Evolutionary conservation across 2,113 vertebrate species (phyloP).

Genomic region (Rhabdomys dilectus): DNA sequence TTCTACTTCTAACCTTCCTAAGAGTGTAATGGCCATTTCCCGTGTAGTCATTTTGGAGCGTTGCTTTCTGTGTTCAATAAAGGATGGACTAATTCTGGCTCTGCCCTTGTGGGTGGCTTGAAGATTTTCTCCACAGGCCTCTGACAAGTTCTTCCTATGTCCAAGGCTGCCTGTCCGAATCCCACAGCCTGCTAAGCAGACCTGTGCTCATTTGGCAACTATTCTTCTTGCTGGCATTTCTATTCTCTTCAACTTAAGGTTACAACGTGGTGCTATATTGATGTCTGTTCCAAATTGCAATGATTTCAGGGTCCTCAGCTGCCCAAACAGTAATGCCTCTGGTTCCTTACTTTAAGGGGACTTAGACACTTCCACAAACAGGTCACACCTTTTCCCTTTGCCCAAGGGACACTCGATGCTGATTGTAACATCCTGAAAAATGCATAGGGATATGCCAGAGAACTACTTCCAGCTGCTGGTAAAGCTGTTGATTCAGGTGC

Average conservation of each 20-base stretch:
- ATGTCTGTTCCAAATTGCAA: background rate
- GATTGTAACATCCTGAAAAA: background rate
- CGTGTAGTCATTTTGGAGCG: background rate
- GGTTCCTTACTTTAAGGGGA: background rate
- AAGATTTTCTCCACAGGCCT: background rate
- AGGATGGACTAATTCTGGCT: background rate
- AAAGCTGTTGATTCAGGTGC: constrained; percentile 36
- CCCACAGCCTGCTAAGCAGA: background rate
- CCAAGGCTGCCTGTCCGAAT: background rate
- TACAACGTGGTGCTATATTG: background rate
- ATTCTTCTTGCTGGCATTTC: background rate
- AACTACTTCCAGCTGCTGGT: background rate
- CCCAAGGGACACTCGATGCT: constrained; percentile 29
- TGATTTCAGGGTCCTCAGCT: background rate
- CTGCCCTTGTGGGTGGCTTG: background rate
- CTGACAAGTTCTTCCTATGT: background rate
- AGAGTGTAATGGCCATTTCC: background rate
- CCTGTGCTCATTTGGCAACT: background rate
- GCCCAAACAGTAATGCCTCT: background rate
- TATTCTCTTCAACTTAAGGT: background rate
- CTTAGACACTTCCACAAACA: constrained; percentile 31
- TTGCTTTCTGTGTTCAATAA: background rate
- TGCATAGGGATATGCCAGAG: background rate
- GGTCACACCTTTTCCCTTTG: background rate
- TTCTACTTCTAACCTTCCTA: background rate